Evolutionary conservation across 1,140 invertebrate genomes (phyloP).

Genomic region (Pseudoatta argentina): DNA sequence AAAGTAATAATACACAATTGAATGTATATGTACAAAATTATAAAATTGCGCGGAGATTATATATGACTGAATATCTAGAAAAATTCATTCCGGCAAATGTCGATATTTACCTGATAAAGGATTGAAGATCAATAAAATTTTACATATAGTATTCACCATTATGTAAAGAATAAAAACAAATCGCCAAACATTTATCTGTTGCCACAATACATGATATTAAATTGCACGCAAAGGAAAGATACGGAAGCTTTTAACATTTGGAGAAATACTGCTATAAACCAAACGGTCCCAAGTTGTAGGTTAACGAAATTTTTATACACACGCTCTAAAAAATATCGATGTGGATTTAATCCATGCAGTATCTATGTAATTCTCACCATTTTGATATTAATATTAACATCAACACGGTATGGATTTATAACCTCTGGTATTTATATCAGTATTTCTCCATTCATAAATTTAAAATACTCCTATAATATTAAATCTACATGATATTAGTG

Average conservation of each 20-base stretch:
- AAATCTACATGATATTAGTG: too few species aligned
- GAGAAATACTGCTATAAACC: background rate
- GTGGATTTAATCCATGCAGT: too few species aligned
- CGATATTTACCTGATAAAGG: background rate
- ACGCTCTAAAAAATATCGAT: too few species aligned
- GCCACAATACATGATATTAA: background rate
- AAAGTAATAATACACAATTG: constrained; percentile 14
- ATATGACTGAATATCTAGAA: background rate
- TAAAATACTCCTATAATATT: too few species aligned
- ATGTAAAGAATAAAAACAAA: background rate
- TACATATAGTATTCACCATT: background rate
- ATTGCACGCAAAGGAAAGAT: background rate
- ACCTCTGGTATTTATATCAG: too few species aligned
- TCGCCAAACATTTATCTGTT: background rate
- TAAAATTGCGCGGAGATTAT: constrained; percentile 7
- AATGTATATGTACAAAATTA: background rate
- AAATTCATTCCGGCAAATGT: background rate
- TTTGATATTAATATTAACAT: too few species aligned
- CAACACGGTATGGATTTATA: too few species aligned
- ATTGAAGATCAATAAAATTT: background rate
- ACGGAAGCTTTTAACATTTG: background rate
- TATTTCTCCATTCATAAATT: too few species aligned
- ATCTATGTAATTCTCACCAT: too few species aligned
- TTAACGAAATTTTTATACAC: constrained; percentile 34
- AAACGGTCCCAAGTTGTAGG: background rate